Base-by-base conservation (phyloP, 1,140 invertebrate species). In the Pseudomyrmex cubaensis region DNA sequence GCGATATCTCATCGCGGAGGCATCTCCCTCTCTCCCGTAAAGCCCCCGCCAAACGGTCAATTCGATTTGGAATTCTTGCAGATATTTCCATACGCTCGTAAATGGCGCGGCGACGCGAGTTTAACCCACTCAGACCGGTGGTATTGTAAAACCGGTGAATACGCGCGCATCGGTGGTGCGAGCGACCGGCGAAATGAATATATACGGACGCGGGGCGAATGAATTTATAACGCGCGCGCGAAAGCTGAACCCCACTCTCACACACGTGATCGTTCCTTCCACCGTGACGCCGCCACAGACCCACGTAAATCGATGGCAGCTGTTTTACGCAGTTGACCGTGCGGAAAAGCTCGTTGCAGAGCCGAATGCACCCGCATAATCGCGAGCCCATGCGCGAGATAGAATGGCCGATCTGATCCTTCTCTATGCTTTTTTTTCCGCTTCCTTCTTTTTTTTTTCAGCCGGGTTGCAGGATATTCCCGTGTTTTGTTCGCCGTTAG, bases 311-410 rank as follows among this genome's bases (percentile, higher is more conserved):
- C 76, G 76, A 80, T 70, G 54, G 54, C 76, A 59, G 76, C 66
- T 80, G 76, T 80, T 80, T 80, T 80, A 80, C 63, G 52, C 50
- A 78, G 75, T 78, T 78, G 48, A 69, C 75, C 75, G 75, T 25
- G 64, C 44, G 54, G 76, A 80, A 78, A 78, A 78, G 54, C 76
- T 70, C 64, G 76, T 50, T 48, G 64, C 52, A 48, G 44, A 70
- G 54, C 20, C 76, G 66, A 80, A 70, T 50, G 66, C 66, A 20
- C 44, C 20, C 44, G 66, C 66, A 80, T 80, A 80, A 80, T 80
- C 76, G 76, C 48, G 35, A 62, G 48, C 44, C 44, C 22, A 25
- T 25, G 20, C 10, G 50, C 52, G 52, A 59, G 76, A 70, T n/a
- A 7, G 46, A 25, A 48, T 22, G 59, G 13, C 10, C 63, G 76